Evolutionary conservation across 2,888 invertebrate species (phyloP).

Genomic region (Chironomus riparius): DNA sequence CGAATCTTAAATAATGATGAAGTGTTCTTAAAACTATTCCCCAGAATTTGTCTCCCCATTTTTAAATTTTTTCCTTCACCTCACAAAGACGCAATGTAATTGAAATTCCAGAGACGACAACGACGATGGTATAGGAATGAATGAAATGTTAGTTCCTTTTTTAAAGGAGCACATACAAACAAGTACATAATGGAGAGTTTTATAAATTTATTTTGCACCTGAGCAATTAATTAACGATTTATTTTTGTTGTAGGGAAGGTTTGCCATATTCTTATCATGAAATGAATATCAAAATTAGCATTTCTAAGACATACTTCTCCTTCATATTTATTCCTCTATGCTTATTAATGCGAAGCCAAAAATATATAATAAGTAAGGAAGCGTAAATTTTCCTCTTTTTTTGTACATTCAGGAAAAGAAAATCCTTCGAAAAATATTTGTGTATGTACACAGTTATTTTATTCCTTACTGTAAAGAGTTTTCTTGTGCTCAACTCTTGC

Average conservation of each 20-base stretch:
- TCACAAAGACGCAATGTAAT: neutral
- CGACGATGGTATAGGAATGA: neutral
- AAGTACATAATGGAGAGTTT: neutral
- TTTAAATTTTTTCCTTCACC: neutral
- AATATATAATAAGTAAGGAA: too few species aligned
- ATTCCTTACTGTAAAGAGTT: neutral
- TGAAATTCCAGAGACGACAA: neutral
- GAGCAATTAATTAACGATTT: constrained; percentile 13
- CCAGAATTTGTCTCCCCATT: neutral
- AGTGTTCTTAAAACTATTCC: too few species aligned
- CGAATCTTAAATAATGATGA: too few species aligned
- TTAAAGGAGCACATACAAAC: neutral
- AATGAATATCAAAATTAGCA: constrained; percentile 3
- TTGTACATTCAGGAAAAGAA: too few species aligned
- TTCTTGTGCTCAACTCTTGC: neutral
- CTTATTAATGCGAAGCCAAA: too few species aligned
- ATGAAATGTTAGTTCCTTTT: too few species aligned
- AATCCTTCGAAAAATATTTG: neutral
- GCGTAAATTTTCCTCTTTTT: too few species aligned
- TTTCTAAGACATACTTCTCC: neutral
- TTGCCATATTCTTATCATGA: neutral
- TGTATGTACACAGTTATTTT: neutral
- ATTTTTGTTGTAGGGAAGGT: neutral
- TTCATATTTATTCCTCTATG: neutral
- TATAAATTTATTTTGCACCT: neutral